Conservation (phyloP, 2,113 vertebrate genomes). For the Odocoileus virginianus region DNA sequence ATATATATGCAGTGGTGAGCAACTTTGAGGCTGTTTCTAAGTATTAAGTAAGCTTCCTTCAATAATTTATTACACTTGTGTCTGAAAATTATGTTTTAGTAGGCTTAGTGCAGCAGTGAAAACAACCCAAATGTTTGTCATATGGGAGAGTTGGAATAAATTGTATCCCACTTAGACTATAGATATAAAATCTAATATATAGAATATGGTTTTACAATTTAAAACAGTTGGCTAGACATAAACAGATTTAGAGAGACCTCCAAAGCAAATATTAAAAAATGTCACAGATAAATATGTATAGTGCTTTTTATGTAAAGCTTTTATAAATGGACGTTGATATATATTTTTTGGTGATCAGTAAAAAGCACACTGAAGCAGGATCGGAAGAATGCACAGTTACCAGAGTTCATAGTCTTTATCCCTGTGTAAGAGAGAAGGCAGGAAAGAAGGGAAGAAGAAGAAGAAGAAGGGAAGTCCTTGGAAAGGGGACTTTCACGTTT, state of each 20-base stretch:
- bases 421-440: not conserved
- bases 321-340: not conserved
- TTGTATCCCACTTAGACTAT: not conserved
- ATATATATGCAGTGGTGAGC: not conserved
- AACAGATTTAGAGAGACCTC: not conserved
- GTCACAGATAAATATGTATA: not conserved
- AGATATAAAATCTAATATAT: not conserved
- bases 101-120: not conserved
- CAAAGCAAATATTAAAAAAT: not conserved
- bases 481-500: not conserved
- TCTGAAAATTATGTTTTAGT: not conserved
- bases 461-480: not conserved
- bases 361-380: not conserved
- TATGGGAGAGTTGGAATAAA: not conserved
- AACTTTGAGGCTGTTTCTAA: not conserved
- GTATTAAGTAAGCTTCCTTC: not conserved
- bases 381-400: not conserved
- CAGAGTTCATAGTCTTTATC: too few species aligned
- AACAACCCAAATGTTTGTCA: not conserved
- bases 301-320: not conserved
- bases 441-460: too few species aligned
- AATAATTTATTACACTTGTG: not conserved
- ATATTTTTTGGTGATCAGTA: not conserved
- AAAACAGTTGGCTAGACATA: not conserved
- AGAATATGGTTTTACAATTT: not conserved